These are phyloP conservation scores for Hirtodrosophila confusa DNA, from an alignment of 2,888 invertebrate species.

Conservation along the genomic window DNA sequence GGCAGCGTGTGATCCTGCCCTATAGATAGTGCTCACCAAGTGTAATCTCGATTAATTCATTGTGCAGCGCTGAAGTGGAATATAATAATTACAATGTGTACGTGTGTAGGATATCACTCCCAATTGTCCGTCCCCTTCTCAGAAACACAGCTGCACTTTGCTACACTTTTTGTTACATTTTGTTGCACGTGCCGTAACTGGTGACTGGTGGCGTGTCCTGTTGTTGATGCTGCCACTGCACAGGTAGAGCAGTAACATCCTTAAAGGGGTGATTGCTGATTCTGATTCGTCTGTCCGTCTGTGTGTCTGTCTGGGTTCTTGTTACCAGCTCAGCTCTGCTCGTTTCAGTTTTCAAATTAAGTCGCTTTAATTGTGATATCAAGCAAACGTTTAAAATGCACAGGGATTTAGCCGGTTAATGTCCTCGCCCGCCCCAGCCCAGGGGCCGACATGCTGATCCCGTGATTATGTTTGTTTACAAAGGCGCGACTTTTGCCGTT, in stretches of 20 bases:
- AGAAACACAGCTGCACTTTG: conserved; percentile 72
- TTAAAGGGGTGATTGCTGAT: conserved; percentile 54
- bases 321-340: conserved; percentile 48
- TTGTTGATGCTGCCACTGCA: conserved; percentile 38
- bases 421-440: conserved; percentile 1
- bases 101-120: conserved; percentile 45
- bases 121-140: conserved; percentile 12
- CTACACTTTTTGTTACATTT: conserved; percentile 68
- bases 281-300: conserved; percentile 21
- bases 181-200: conserved; percentile 69
- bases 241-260: conserved; percentile 58
- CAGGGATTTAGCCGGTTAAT: conserved; percentile 57
- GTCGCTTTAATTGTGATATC: conserved; percentile 81
- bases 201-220: conserved; percentile 49
- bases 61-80: conserved; percentile 77
- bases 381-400: conserved; percentile 71
- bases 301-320: conserved; percentile 22
- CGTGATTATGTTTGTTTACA: conserved; percentile 76
- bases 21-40: conserved; percentile 70
- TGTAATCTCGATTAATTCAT: conserved; percentile 78
- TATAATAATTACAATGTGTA: conserved; percentile 76
- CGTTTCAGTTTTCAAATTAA: conserved; percentile 79
- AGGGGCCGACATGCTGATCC: conserved; percentile 58
- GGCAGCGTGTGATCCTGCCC: conserved; percentile 58
- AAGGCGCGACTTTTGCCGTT: conserved; percentile 76